Evolutionary conservation across 2,797 vertebrate species (phyloP), one percentile per base, ranked within the genome.

Genomic region (Arrhamphus sclerolepis): DNA sequence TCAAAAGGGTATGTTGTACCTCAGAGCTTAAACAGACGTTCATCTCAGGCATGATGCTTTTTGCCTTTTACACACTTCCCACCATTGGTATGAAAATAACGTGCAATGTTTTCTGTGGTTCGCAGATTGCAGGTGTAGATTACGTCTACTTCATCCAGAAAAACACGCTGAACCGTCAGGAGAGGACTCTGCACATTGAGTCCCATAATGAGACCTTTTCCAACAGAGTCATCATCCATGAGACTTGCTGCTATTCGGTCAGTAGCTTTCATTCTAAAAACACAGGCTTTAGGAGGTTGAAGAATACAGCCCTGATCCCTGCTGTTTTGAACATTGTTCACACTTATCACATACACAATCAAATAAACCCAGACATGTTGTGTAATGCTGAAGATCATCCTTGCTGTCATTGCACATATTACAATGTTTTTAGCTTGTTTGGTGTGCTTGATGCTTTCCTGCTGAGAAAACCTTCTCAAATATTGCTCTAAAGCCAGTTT

Each of bases 121-220:
- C 77, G 1, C 82, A 99, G 96, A 98, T 99, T 55, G 96, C 97
- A 1, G 97, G 97, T 7, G 95, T 99, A 29, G 97, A 99, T 84
- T 98, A 96, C 0, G 94, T 99, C 62, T 98, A 98, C 87, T 99
- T 99, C 85, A 91, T 93, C 74, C 97, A 99, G 93, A 98, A 95
- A 77, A 99, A 99, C 90, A 94, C 94, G 0, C 88, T 99, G 83
- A 96, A 98, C 84, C 90, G 91, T 48, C 92, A 91, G 58, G 97
- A 99, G 46, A 94, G 97, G 47, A 98, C 97, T 16, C 90, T 99
- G 82, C 95, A 97, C 73, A 98, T 99, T 8, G 97, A 98, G 84
- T 97, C 97, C 22, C 93, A 96, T 52, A 99, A 99, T 16, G 97
- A 99, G 82, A 98, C 96, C 11, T 99, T 98, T 77, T 95, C 95